Base-by-base conservation (phyloP, 2,113 vertebrate genomes). In the Xenopus borealis region DNA sequence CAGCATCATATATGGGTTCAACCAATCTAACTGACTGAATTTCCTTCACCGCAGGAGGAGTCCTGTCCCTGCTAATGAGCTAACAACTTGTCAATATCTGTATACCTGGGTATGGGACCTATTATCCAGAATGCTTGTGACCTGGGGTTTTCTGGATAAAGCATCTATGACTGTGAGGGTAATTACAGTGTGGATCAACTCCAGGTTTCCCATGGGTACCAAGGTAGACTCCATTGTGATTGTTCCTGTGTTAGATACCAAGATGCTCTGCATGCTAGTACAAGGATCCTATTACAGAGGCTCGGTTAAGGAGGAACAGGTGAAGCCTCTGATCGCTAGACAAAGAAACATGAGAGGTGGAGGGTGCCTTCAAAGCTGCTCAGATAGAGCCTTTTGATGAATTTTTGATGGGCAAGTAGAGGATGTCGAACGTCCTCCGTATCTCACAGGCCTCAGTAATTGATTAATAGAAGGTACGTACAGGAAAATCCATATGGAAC, bases 351-450 rank as follows among this genome's bases (percentile, higher is more conserved):
- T 59, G 59, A 70, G 74, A 70, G 74, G 66, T 77, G 74, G 57
- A 70, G 66, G 59, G 47, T 70, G 66, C 66, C 74, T 92, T 93
- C 91, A 93, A 92, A 92, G 90, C 86, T 55, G 19, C 74, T 55
- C 88, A 91, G 85, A 82, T 83, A 84, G 76, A 85, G 81, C 68
- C 86, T 92, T 55, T 92, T 91, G 91, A 93, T 91, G 89, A 92
- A 91, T 91, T 91, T 93, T 91, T 93, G 87, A 93, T 91, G 83
- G 82, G 83, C 85, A 88, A 88, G 90, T 92, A 91, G 91, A 89
- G 90, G 90, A 91, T 89, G 87, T 83, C 81, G 87, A 85, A 85
- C 79, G 83, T 85, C 87, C 85, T 88, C 85, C 85, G 86, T 87
- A 83, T 77, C 87, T 92, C 89, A 88, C 80, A 85, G 85, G 86